Percentiles rank a stretch among this genome's conserved stretches.
These are phyloP conservation scores for Pammene fasciana DNA, from an alignment of 2,888 invertebrate species.

Conservation along the genomic window DNA sequence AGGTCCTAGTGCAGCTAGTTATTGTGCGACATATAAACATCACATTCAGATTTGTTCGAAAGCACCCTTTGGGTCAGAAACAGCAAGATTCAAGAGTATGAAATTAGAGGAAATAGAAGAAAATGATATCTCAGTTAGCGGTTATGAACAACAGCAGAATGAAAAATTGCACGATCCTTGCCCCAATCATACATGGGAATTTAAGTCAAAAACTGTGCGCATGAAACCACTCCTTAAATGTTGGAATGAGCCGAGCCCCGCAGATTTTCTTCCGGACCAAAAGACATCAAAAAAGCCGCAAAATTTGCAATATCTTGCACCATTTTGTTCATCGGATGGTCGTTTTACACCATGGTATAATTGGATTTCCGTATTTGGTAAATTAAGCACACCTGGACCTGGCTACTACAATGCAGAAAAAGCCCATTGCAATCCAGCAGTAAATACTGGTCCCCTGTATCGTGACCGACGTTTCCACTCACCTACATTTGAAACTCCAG, in stretches of 20 bases:
- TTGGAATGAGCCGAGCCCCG: slow-evolving; percentile 58
- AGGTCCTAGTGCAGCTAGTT: slow-evolving; percentile 68
- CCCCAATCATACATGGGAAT: slow-evolving; percentile 61
- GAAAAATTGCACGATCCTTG: slow-evolving; percentile 44
- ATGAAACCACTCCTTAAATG: slow-evolving; percentile 59
- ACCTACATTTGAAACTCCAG: slow-evolving; percentile 50
- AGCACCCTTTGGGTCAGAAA: slow-evolving; percentile 63
- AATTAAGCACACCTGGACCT: slow-evolving; percentile 63
- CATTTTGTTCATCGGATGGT: slow-evolving; percentile 67
- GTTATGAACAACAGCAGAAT: slow-evolving; percentile 14
- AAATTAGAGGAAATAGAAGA: slow-evolving; percentile 45
- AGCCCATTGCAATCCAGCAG: slow-evolving; percentile 60
- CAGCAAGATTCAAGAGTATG: slow-evolving; percentile 59
- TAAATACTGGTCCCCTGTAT: slow-evolving; percentile 60
- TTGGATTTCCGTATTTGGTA: slow-evolving; percentile 61
- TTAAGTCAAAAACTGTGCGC: slow-evolving; percentile 66
- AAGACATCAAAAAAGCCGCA: slow-evolving; percentile 45
- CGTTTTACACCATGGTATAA: slow-evolving; percentile 70
- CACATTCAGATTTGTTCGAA: slow-evolving; percentile 54
- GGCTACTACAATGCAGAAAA: slow-evolving; percentile 59
- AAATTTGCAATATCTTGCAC: slow-evolving; percentile 57
- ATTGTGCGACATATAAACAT: slow-evolving; percentile 51
- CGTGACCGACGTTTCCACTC: slow-evolving; percentile 59
- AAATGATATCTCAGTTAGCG: slow-evolving; percentile 28
- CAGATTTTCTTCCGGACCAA: slow-evolving; percentile 53